These are phyloP conservation scores for Eurystomus gularis DNA, from an alignment of 2,113 vertebrate species.

Conservation along the genomic window DNA sequence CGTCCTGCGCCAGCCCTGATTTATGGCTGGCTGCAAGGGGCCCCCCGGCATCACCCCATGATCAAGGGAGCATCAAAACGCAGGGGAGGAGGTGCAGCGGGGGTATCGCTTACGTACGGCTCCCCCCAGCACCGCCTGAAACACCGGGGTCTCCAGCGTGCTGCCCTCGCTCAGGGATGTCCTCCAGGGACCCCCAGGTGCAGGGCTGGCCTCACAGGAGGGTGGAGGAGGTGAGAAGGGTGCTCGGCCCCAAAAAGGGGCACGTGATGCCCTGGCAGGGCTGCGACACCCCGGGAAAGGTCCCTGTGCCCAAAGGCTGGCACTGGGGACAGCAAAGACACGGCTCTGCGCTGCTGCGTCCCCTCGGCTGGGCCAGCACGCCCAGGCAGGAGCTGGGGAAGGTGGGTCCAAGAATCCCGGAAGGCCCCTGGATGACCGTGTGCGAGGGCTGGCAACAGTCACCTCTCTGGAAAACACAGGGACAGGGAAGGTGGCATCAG, in stretches of 20 bases:
- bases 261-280: rapidly evolving
- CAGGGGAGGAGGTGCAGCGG: neutral
- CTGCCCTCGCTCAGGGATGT: neutral
- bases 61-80: neutral
- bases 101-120: rapidly evolving
- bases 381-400: neutral
- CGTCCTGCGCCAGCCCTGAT: neutral
- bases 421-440: rapidly evolving
- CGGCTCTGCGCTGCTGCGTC: neutral
- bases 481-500: neutral
- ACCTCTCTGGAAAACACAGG: too few species aligned
- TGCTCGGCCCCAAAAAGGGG: rapidly evolving
- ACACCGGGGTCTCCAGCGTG: neutral
- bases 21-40: neutral
- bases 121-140: neutral
- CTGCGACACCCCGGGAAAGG: neutral
- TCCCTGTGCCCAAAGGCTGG: neutral
- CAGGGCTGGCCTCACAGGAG: neutral
- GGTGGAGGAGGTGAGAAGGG: neutral
- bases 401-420: rapidly evolving
- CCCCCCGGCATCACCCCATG: neutral
- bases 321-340: neutral
- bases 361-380: neutral
- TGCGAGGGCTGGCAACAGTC: neutral
- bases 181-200: neutral